Conservation (phyloP, 1,140 invertebrate genomes). For the Episyrphus balteatus region DNA sequence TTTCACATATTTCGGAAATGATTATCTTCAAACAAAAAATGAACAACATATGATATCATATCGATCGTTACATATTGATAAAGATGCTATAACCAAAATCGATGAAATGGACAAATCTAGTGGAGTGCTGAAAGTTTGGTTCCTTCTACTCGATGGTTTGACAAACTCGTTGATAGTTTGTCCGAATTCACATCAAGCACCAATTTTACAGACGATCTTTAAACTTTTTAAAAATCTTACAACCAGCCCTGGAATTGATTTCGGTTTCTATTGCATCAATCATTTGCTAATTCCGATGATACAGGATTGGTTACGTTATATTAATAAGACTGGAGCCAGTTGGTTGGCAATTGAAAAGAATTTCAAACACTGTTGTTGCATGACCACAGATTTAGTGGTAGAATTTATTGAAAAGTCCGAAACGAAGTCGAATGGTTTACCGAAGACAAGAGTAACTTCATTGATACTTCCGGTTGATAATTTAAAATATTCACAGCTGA, state of each 20-base stretch:
- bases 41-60: slow-evolving; percentile 41
- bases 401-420: slow-evolving; percentile 49
- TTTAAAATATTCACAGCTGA: slow-evolving; percentile 28
- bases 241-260: slow-evolving; percentile 66
- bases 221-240: slow-evolving; percentile 66
- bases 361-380: slow-evolving; percentile 87
- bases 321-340: slow-evolving; percentile 51
- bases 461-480: slow-evolving; percentile 32
- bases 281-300: slow-evolving; percentile 79
- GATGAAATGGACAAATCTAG: slow-evolving; percentile 64
- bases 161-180: slow-evolving; percentile 71
- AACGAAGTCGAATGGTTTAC: slow-evolving; percentile 14
- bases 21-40: slow-evolving; percentile 35
- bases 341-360: slow-evolving; percentile 69
- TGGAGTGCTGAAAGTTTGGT: slow-evolving; percentile 84
- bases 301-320: slow-evolving; percentile 77
- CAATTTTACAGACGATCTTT: slow-evolving; percentile 76
- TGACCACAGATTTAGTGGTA: slow-evolving; percentile 82
- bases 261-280: slow-evolving; percentile 82
- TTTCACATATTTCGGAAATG: slow-evolving; percentile 41
- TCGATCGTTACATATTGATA: slow-evolving; percentile 43
- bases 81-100: slow-evolving; percentile 44
- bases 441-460: slow-evolving; percentile 27
- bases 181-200: slow-evolving; percentile 72
- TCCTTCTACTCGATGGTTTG: slow-evolving; percentile 77